phyloP scores from a whole-genome alignment of 2,888 invertebrate genomes.

The Ennomos fuscantarius region DNA sequence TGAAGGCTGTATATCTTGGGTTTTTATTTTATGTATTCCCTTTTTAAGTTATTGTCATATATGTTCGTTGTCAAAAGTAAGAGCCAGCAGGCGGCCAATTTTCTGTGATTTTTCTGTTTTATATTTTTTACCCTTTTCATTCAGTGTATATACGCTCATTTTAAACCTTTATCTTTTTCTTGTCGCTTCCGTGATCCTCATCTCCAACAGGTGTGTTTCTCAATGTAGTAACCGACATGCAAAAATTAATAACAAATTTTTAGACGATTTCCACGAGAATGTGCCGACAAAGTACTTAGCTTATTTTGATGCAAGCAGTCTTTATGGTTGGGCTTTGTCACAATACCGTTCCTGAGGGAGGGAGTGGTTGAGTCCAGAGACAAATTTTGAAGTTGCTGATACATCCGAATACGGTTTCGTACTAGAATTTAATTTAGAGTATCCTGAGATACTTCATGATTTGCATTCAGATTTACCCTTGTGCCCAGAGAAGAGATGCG shows the following conservation, averaged over 20 bases:
- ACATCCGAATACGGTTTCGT: slow-evolving; percentile 24
- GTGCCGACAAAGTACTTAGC: slow-evolving; percentile 16
- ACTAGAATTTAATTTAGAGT: slow-evolving; percentile 38
- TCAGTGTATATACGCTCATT: too few species aligned
- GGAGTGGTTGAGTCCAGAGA: slow-evolving; percentile 16
- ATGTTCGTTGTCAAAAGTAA: too few species aligned
- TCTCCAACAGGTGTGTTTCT: too few species aligned
- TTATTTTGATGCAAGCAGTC: slow-evolving; percentile 32
- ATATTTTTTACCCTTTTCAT: too few species aligned
- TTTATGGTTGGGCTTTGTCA: slow-evolving; percentile 34
- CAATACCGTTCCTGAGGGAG: slow-evolving; percentile 15
- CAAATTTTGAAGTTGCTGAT: slow-evolving; percentile 17
- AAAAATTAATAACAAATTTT: slow-evolving; percentile 17
- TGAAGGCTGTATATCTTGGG: too few species aligned
- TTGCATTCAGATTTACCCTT: slow-evolving; percentile 9
- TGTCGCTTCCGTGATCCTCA: too few species aligned
- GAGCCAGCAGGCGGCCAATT: too few species aligned
- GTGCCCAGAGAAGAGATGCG: slow-evolving; percentile 27
- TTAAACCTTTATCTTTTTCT: too few species aligned
- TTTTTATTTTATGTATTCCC: too few species aligned
- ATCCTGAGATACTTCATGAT: slow-evolving; percentile 34
- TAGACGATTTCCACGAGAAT: slow-evolving; percentile 7
- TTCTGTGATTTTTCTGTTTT: too few species aligned
- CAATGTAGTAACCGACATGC: slow-evolving; percentile 11
- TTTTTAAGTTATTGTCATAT: too few species aligned